phyloP scores from a whole-genome alignment of 2,113 vertebrate species.

The Malurus alboscapulatus region DNA sequence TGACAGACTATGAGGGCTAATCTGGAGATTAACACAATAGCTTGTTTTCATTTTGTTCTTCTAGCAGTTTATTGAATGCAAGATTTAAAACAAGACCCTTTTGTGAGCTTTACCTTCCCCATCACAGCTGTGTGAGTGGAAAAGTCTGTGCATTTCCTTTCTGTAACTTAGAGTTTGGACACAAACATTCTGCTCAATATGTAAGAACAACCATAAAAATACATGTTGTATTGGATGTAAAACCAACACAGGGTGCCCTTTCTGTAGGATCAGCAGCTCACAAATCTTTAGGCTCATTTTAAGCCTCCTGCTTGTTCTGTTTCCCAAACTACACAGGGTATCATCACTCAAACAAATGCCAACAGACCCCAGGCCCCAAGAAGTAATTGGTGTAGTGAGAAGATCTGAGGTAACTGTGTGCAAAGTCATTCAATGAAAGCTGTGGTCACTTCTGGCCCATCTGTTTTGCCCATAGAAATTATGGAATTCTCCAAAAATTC shows the following conservation, averaged over 20 bases:
- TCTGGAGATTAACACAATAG: slow-evolving; percentile 78
- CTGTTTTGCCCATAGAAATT: not conserved
- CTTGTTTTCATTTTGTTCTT: slow-evolving; percentile 77
- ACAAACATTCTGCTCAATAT: not conserved
- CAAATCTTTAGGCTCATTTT: slow-evolving; percentile 13
- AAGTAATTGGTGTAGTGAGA: not conserved
- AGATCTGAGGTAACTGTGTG: not conserved
- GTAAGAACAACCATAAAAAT: not conserved
- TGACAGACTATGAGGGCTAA: slow-evolving; percentile 76
- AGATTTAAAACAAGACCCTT: slow-evolving; percentile 76
- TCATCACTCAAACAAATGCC: slow-evolving; percentile 22
- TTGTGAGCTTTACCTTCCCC: slow-evolving; percentile 65
- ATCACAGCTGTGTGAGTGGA: slow-evolving; percentile 24
- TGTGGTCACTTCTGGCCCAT: not conserved
- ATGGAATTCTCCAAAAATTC: not conserved
- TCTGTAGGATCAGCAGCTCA: slow-evolving; percentile 2
- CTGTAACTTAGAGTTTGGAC: not conserved
- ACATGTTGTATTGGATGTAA: not conserved
- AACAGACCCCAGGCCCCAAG: not conserved
- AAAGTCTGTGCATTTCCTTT: not conserved
- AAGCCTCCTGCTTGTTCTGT: slow-evolving; percentile 39
- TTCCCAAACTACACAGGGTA: not conserved
- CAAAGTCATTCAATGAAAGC: not conserved
- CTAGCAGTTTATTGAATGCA: slow-evolving; percentile 66
- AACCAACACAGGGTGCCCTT: not conserved